Evolutionary conservation across 2,113 vertebrate genomes (phyloP).

Genomic region (Caracal caracal): DNA sequence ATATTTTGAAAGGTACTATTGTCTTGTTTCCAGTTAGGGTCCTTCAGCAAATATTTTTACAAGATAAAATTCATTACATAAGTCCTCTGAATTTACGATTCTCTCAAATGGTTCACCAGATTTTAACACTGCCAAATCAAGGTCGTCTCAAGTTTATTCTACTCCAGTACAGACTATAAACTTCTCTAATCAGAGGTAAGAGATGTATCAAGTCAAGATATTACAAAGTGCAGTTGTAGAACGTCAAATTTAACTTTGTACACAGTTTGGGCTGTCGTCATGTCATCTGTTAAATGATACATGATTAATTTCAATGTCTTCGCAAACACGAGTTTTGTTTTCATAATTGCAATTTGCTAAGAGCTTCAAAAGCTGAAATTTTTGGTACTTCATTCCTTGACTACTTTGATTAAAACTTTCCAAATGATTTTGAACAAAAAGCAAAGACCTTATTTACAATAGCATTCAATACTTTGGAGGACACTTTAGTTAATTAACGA

Average conservation of each 20-base stretch:
- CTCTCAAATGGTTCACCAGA: neutral
- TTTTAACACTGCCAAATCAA: conserved; percentile 37
- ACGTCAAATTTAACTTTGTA: neutral
- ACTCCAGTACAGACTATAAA: neutral
- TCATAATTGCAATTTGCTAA: conserved; percentile 29
- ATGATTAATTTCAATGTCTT: neutral
- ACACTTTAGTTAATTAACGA: conserved; percentile 47
- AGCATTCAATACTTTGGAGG: neutral
- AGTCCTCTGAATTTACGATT: neutral
- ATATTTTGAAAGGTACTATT: conserved; percentile 14
- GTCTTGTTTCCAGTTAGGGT: neutral
- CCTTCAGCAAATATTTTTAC: neutral
- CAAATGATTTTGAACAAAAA: conserved; percentile 57
- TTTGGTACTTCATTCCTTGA: conserved; percentile 25
- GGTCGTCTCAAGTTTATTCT: conserved; percentile 9
- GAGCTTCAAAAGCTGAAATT: conserved; percentile 17
- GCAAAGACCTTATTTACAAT: conserved; percentile 4
- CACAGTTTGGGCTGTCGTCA: neutral
- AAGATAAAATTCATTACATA: conserved; percentile 19
- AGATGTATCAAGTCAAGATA: neutral
- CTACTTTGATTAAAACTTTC: conserved; percentile 29
- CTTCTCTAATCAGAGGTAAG: neutral
- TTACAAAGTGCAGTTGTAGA: neutral
- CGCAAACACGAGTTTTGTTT: neutral
- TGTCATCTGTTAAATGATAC: neutral